Percentiles rank a stretch among this genome's conserved stretches.
These are phyloP conservation scores for Channallabes apus DNA, from an alignment of 2,797 vertebrate species.

Conservation along the genomic window DNA sequence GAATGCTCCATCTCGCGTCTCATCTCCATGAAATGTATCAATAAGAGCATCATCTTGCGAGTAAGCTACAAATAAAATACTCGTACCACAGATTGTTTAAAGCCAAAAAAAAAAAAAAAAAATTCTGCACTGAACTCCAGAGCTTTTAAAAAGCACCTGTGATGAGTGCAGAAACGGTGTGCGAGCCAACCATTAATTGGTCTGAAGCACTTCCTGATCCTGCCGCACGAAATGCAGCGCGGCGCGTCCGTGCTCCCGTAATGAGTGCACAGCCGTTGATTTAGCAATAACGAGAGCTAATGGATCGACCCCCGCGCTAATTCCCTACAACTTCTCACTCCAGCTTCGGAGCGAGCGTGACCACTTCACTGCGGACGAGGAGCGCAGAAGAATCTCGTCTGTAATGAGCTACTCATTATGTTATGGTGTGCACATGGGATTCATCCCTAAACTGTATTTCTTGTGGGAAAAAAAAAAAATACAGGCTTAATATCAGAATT, in stretches of 20 bases:
- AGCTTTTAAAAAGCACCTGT: conserved; percentile 53
- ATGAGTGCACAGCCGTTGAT: conserved; percentile 55
- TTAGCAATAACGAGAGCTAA: conserved; percentile 58
- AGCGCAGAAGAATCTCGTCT: not conserved
- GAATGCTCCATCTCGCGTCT: not conserved
- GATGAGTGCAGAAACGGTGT: conserved; percentile 33
- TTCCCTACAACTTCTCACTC: conserved; percentile 51
- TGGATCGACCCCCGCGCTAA: conserved; percentile 51
- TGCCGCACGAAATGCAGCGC: conserved; percentile 39
- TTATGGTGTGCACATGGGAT: not conserved
- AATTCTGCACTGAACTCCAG: not conserved
- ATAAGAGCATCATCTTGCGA: not conserved
- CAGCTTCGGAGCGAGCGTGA: conserved; percentile 36
- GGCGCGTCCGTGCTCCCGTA: conserved; percentile 40
- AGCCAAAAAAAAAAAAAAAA: not conserved
- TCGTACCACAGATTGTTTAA: not conserved
- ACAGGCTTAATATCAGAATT: not conserved
- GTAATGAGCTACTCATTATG: not conserved
- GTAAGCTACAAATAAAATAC: not conserved
- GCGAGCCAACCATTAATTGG: conserved; percentile 53
- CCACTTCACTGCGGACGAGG: not conserved
- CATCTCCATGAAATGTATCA: not conserved
- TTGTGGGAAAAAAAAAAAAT: not conserved
- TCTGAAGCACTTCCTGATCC: conserved; percentile 53
- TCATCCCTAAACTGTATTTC: not conserved